Conservation (phyloP, 2,888 invertebrate genomes). For the Ennomos fuscantarius region DNA sequence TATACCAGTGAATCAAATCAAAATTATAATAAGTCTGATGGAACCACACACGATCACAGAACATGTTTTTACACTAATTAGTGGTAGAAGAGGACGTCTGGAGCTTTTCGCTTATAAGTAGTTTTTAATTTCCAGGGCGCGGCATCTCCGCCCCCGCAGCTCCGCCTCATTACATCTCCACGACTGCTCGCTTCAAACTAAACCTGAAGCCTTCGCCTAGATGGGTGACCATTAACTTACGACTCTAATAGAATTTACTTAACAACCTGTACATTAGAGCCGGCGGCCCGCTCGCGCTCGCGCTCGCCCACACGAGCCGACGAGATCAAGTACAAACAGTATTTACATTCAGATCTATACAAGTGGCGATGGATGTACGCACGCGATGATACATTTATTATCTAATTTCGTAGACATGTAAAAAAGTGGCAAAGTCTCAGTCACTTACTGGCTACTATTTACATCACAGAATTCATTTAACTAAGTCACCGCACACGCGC, state of each 20-base stretch:
- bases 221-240: slow-evolving; percentile 10
- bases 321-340: slow-evolving; percentile 68
- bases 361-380: slow-evolving; percentile 63
- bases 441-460: slow-evolving; percentile 78
- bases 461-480: slow-evolving; percentile 62
- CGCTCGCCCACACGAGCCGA: slow-evolving; percentile 27
- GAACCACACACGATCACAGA: background rate
- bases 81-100: slow-evolving; percentile 2
- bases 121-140: slow-evolving; percentile 5
- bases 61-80: slow-evolving; percentile 1
- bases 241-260: slow-evolving; percentile 9
- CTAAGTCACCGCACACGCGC: slow-evolving; percentile 25
- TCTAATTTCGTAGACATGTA: slow-evolving; percentile 77
- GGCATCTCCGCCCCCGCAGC: background rate
- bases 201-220: slow-evolving; percentile 3
- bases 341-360: slow-evolving; percentile 71
- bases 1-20: too few species aligned
- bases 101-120: slow-evolving; percentile 11
- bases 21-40: too few species aligned
- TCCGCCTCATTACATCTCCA: slow-evolving; percentile 3
- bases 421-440: slow-evolving; percentile 83
- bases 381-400: slow-evolving; percentile 53
- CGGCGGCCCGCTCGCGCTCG: background rate
- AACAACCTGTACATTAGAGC: slow-evolving; percentile 12
- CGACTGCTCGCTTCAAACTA: slow-evolving; percentile 13